Percentiles rank a stretch among this genome's conserved stretches.
Evolutionary conservation across 2,113 vertebrate genomes (phyloP).

Genomic region (Notarius quadriscutis): DNA sequence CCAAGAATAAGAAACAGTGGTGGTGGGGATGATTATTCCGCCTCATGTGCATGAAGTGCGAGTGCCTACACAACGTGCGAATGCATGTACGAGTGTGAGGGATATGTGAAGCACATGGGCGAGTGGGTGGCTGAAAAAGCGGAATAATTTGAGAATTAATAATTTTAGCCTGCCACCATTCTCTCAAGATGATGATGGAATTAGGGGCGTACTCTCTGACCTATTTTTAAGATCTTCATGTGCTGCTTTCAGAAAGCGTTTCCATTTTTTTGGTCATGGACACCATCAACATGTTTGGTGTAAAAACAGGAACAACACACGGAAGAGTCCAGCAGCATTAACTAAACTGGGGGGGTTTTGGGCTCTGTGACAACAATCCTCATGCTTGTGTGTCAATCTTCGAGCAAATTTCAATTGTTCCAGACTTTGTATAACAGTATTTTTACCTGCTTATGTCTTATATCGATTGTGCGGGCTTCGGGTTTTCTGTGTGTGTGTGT

Average conservation of each 20-base stretch:
- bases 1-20: neutral
- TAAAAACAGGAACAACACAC: neutral
- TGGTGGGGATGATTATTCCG: constrained; percentile 55
- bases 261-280: neutral
- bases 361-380: too few species aligned
- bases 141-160: neutral
- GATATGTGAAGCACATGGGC: neutral
- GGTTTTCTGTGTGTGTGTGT: neutral
- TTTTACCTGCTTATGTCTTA: neutral
- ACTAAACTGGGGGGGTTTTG: neutral
- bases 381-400: too few species aligned
- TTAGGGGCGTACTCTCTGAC: neutral
- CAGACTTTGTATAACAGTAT: neutral
- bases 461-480: neutral
- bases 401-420: neutral
- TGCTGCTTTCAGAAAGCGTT: neutral
- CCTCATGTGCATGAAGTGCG: constrained; percentile 32
- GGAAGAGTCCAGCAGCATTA: neutral
- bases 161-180: neutral
- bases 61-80: constrained; percentile 1
- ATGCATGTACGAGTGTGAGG: constrained; percentile 1
- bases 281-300: neutral
- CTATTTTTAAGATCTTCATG: neutral
- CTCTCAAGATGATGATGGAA: neutral
- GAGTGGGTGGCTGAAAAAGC: neutral